Percentiles rank a stretch among this genome's conserved stretches.
phyloP scores from a whole-genome alignment of 2,888 invertebrate species.

The Anoncus sp. region DNA sequence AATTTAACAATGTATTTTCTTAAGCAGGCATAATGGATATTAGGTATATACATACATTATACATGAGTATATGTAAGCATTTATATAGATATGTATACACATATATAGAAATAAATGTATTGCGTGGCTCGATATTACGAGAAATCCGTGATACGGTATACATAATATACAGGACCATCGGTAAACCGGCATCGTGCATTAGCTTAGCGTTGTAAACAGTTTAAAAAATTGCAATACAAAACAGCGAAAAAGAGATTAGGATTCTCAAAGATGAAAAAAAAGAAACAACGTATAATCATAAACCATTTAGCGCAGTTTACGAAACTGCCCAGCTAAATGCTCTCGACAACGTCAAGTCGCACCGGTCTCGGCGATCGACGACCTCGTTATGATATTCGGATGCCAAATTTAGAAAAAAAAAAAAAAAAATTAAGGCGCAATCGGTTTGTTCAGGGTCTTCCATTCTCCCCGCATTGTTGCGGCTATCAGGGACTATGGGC shows the following conservation, averaged over 20 bases:
- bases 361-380: constrained; percentile 19
- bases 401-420: constrained; percentile 54
- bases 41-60: constrained; percentile 2
- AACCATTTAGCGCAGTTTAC: constrained; percentile 39
- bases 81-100: background rate
- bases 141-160: constrained; percentile 39
- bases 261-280: constrained; percentile 1
- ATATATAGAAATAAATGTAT: constrained; percentile 20
- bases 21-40: constrained; percentile 18
- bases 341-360: constrained; percentile 20
- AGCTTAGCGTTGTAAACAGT: background rate
- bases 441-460: constrained; percentile 43
- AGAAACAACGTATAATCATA: constrained; percentile 27
- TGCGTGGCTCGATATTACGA: constrained; percentile 14
- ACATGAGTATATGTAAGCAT: constrained; percentile 8
- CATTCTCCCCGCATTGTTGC: constrained; percentile 18
- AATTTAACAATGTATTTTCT: constrained; percentile 41
- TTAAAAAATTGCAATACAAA: background rate
- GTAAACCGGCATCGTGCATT: constrained; percentile 12
- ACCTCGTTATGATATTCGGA: constrained; percentile 52
- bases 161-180: constrained; percentile 10
- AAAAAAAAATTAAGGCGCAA: constrained; percentile 53
- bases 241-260: background rate
- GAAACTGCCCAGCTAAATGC: constrained; percentile 26
- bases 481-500: constrained; percentile 20